Percentiles rank a stretch among this genome's conserved stretches.
Evolutionary conservation across 2,797 vertebrate species (phyloP).

Genomic region (Hoplostethus mediterraneus): DNA sequence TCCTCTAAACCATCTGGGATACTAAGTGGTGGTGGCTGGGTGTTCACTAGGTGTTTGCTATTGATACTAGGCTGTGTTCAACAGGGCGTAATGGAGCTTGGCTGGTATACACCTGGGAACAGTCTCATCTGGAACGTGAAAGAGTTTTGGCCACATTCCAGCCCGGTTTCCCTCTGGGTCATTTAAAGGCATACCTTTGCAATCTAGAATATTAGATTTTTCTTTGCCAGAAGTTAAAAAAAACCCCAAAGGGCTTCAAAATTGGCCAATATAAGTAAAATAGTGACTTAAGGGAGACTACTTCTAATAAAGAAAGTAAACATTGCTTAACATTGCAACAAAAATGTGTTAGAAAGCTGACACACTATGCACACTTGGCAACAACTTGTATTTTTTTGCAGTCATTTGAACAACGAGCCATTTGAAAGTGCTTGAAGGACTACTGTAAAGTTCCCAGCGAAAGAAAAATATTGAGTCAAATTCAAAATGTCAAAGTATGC

Average conservation of each 20-base stretch:
- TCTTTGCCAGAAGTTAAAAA: not conserved
- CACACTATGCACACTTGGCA: no score
- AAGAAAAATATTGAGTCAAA: conserved; percentile 20
- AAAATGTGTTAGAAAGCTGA: no score
- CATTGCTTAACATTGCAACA: no score
- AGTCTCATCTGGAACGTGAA: not conserved
- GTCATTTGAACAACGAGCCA: not conserved
- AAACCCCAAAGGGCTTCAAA: no score
- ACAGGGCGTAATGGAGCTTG: not conserved
- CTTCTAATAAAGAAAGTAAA: no score
- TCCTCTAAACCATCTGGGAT: conserved; percentile 30
- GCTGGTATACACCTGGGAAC: not conserved
- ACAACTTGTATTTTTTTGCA: no score
- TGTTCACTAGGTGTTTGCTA: conserved; percentile 37
- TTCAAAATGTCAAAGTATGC: conserved; percentile 33
- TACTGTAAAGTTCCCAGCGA: not conserved
- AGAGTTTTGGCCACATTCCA: not conserved
- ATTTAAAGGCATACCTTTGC: not conserved
- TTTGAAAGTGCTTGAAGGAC: not conserved
- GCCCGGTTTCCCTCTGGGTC: not conserved
- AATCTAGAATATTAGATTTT: not conserved
- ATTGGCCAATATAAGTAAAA: no score
- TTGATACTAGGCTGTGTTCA: conserved; percentile 1
- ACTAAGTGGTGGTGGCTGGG: conserved; percentile 36
- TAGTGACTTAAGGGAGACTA: no score